phyloP scores from a whole-genome alignment of 2,797 vertebrate genomes.

The Halcyon chelicuti region DNA sequence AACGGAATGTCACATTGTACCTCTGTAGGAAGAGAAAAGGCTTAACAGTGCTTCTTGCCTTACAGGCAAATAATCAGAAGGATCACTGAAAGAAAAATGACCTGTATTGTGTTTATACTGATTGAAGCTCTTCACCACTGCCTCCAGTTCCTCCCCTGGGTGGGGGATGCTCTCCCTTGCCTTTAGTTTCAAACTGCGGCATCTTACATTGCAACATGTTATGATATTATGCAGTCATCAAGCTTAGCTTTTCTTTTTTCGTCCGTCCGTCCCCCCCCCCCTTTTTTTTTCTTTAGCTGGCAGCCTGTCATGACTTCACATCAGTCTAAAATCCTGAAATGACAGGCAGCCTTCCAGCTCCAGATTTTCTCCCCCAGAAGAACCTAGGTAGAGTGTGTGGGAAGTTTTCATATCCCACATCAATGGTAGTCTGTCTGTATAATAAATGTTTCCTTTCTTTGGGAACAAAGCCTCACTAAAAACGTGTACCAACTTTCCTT shows the following conservation, averaged over 20 bases:
- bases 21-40: not conserved
- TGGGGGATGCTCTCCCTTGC: not conserved
- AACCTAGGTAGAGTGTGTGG: not conserved
- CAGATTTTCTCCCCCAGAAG: not conserved
- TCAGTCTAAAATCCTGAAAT: not conserved
- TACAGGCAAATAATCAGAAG: not conserved
- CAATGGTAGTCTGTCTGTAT: not conserved
- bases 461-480: not conserved
- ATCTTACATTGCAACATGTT: not conserved
- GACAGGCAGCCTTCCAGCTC: not conserved
- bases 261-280: too few species aligned
- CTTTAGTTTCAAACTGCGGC: not conserved
- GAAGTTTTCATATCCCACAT: not conserved
- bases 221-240: not conserved
- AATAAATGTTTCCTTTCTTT: not conserved
- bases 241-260: not conserved
- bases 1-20: not conserved
- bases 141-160: not conserved
- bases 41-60: not conserved
- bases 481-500: not conserved
- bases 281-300: not conserved
- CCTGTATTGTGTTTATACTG: not conserved
- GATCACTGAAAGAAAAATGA: not conserved
- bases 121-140: not conserved
- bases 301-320: not conserved